Evolutionary conservation across 2,797 vertebrate species (phyloP).

Genomic region (Denticeps clupeoides): DNA sequence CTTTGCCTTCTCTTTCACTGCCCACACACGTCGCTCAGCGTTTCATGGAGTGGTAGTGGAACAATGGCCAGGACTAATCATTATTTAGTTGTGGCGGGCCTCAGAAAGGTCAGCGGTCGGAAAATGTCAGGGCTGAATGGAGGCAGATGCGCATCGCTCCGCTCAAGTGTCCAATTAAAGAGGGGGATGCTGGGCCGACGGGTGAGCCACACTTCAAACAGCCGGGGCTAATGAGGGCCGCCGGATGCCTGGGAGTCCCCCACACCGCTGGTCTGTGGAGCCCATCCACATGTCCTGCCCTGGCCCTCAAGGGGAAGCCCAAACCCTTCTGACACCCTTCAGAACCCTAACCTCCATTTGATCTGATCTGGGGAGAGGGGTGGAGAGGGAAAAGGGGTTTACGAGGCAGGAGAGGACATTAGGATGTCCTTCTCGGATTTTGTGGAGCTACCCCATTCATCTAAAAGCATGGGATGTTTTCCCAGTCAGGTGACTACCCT

Average conservation of each 20-base stretch:
- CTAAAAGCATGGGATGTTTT: conserved; percentile 1
- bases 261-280: conserved; percentile 27
- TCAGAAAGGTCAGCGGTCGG: conserved; percentile 98
- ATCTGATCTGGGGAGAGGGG: neutral
- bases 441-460: neutral
- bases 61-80: conserved; percentile 92
- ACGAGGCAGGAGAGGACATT: neutral
- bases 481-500: no score
- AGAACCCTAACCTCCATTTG: neutral
- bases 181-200: conserved; percentile 64
- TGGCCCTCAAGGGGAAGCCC: no score
- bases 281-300: no score
- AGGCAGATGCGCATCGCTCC: conserved; percentile 71
- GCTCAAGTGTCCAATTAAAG: conserved; percentile 95
- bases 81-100: conserved; percentile 87
- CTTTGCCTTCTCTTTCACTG: conserved; percentile 36
- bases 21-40: conserved; percentile 41
- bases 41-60: conserved; percentile 66
- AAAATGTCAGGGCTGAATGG: conserved; percentile 98
- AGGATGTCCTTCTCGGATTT: conserved; percentile 11
- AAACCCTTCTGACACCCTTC: no score
- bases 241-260: conserved; percentile 38
- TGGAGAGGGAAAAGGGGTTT: neutral
- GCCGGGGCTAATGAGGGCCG: conserved; percentile 51
- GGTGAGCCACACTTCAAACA: conserved; percentile 53